Evolutionary conservation across 2,797 vertebrate genomes (phyloP).

Genomic region (Hippocampus kuda): DNA sequence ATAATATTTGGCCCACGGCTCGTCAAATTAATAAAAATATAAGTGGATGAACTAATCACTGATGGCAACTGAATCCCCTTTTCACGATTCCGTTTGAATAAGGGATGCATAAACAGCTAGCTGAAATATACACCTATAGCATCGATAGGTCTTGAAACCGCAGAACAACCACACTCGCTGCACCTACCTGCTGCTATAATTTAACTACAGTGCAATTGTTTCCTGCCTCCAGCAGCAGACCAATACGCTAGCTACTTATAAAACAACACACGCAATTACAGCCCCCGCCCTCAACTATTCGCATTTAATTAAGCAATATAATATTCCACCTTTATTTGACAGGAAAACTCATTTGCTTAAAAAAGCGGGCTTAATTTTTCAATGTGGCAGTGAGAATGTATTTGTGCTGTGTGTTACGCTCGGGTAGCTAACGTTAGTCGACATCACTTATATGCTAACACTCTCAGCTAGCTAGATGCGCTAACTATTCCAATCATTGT

Average conservation of each 20-base stretch:
- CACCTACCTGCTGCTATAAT: neutral
- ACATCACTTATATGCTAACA: constrained; percentile 40
- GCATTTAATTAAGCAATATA: neutral
- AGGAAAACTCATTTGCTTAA: neutral
- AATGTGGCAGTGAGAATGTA: constrained; percentile 17
- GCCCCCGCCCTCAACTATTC: neutral
- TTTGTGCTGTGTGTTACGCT: constrained; percentile 31
- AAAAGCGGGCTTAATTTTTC: neutral
- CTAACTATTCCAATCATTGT: constrained; percentile 14
- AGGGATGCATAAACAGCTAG: neutral
- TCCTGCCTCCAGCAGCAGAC: constrained; percentile 5
- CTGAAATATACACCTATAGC: neutral
- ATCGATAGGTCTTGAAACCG: too few relatives aligned
- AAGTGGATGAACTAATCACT: neutral
- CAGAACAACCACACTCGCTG: neutral
- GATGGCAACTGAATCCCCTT: neutral
- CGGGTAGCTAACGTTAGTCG: constrained; percentile 48
- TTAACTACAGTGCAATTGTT: neutral
- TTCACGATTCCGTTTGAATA: neutral
- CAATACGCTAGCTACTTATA: constrained; percentile 25
- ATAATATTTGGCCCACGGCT: too few relatives aligned
- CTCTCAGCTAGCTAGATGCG: constrained; percentile 24
- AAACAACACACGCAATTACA: neutral
- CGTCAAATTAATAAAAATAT: neutral
- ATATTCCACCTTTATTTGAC: neutral